Base-by-base conservation (phyloP, 2,113 vertebrate genomes). In the Pungitius pungitius region DNA sequence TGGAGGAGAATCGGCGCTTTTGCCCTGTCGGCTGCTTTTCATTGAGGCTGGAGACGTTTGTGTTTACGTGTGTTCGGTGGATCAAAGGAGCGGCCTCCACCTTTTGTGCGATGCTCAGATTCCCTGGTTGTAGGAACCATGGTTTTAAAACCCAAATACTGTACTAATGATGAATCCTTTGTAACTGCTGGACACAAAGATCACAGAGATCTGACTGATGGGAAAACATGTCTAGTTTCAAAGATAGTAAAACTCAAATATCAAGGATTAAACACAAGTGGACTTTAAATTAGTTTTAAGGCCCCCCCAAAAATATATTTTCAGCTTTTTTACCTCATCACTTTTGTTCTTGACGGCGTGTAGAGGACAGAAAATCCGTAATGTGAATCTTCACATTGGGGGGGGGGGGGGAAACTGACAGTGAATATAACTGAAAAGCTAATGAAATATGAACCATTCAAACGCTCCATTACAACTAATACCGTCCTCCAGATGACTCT, bases 1-100 rank as follows among this genome's bases (percentile, higher is more conserved):
- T 40, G 58, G 42, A 47, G 30, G 42, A 61, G 61, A 77, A 52
- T n/a, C 10, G 2, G 35, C 22, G 78, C 59, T 18, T 45, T 52
- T 24, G 9, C 9, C 8, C 2, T 47, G 11, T n/a, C 12, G 4
- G 52, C 49, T 37, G 27, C 7, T 59, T 78, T 81, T 62, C 8
- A 40, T 56, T 35, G 13, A 35, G 13, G 56, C 37, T 40, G 47
- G 42, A 60, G 14, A 51, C 12, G 47, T 22, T 22, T 57, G 14
- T 51, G 18, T 69, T 11, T 9, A 49, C 24, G 37, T 8, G 18
- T 24, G 52, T 13, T 13, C 20, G 37, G 6, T 18, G 37, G 49
- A 30, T 54, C 30, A 30, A 30, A 30, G 30, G 30, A 30, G 30
- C 30, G 30, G 30, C 30, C 30, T 30, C 5, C 2, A 30, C 30